Evolutionary conservation across 2,888 invertebrate genomes (phyloP).

Genomic region (Stramonita haemastoma): DNA sequence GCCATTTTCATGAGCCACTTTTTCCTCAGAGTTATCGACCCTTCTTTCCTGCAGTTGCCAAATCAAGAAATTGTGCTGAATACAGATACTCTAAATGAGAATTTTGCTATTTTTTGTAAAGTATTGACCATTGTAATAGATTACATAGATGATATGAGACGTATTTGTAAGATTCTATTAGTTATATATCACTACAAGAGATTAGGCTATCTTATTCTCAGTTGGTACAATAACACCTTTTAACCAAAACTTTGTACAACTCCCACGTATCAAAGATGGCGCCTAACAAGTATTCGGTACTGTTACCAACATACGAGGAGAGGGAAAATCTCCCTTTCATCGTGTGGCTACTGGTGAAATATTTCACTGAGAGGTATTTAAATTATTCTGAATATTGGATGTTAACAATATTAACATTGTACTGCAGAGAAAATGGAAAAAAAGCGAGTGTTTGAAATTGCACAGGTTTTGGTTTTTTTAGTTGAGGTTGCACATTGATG

Average conservation of each 20-base stretch:
- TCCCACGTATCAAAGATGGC: constrained; percentile 54
- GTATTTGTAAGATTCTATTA: no score
- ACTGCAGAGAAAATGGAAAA: no score
- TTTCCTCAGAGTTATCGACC: background rate
- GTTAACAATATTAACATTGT: no score
- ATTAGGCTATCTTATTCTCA: background rate
- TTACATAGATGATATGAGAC: no score
- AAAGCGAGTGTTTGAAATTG: no score
- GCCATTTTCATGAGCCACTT: background rate
- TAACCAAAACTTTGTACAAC: background rate
- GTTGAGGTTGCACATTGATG: no score
- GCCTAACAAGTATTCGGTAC: constrained; percentile 77
- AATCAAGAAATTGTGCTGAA: background rate
- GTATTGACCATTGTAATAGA: no score
- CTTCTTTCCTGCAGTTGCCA: background rate
- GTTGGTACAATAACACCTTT: background rate
- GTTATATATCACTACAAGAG: no score
- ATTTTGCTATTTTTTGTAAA: no score
- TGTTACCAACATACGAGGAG: constrained; percentile 98
- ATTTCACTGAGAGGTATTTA: constrained; percentile 83
- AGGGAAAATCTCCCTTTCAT: constrained; percentile 97
- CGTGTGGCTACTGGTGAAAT: constrained; percentile 94
- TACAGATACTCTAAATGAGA: no score
- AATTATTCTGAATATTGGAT: constrained; percentile 8
- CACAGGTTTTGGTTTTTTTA: no score